phyloP scores from a whole-genome alignment of 2,797 vertebrate species.

The Pachyuromys duprasi region DNA sequence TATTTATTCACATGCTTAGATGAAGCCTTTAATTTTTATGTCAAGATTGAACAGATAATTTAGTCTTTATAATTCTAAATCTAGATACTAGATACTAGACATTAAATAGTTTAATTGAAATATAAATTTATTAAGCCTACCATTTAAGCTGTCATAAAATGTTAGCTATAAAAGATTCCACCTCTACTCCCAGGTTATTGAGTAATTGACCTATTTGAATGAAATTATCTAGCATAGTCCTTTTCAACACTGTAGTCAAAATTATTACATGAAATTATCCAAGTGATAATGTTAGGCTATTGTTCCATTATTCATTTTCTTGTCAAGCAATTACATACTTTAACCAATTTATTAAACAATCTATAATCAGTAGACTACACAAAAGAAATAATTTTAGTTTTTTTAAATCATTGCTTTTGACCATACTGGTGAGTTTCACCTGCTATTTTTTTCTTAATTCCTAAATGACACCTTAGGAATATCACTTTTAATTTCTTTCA shows the following conservation, averaged over 20 bases:
- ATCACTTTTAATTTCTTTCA: constrained; percentile 34
- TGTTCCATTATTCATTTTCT: constrained; percentile 68
- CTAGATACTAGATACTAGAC: constrained; percentile 53
- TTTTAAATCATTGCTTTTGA: constrained; percentile 13
- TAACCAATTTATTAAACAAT: constrained; percentile 60
- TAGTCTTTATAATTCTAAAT: constrained; percentile 53
- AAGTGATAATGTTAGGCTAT: constrained; percentile 47
- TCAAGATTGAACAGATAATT: constrained; percentile 67
- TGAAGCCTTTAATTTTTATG: constrained; percentile 60
- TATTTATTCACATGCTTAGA: constrained; percentile 55
- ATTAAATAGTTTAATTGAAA: constrained; percentile 62
- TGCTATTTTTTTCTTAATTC: neutral
- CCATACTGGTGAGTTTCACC: neutral
- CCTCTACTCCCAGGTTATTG: constrained; percentile 25
- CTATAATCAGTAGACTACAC: neutral
- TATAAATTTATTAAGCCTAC: constrained; percentile 55
- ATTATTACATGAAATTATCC: constrained; percentile 41
- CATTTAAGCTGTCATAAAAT: constrained; percentile 63
- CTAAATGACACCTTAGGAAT: neutral
- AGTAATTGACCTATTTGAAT: constrained; percentile 63
- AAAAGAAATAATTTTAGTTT: constrained; percentile 54
- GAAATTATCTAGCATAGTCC: constrained; percentile 62
- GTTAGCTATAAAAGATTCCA: constrained; percentile 30
- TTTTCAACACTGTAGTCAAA: constrained; percentile 41
- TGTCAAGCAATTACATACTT: constrained; percentile 49